Conservation (phyloP, 2,113 vertebrate species). For the Phycodurus eques region DNA sequence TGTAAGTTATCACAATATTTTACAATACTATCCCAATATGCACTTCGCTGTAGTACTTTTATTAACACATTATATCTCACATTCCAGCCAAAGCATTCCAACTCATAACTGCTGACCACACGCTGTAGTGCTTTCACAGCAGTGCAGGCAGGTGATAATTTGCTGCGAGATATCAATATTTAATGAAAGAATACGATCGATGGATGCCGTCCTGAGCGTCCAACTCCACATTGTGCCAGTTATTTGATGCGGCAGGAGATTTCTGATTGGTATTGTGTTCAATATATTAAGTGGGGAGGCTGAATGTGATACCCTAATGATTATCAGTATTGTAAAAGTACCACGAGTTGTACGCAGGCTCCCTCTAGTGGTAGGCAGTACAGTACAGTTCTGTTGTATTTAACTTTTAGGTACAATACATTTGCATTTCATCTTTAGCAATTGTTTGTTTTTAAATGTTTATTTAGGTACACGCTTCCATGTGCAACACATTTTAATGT, state of each 20-base stretch:
- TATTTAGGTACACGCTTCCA: too few species aligned
- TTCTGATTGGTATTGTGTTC: constrained; percentile 22
- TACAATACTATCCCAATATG: neutral
- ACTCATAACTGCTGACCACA: constrained; percentile 19
- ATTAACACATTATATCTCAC: neutral
- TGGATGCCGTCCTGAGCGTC: constrained; percentile 34
- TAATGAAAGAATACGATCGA: constrained; percentile 52
- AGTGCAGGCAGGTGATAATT: constrained; percentile 35
- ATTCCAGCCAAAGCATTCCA: neutral
- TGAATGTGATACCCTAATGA: too few species aligned
- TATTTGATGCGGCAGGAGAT: constrained; percentile 42
- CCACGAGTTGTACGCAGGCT: too few species aligned
- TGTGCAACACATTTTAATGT: too few species aligned
- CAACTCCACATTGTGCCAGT: constrained; percentile 34
- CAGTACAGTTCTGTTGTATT: neutral
- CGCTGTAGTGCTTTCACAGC: constrained; percentile 6
- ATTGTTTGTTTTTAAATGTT: too few species aligned
- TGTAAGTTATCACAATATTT: neutral
- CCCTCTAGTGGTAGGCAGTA: too few species aligned
- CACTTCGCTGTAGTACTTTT: neutral
- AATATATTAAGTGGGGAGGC: constrained; percentile 2
- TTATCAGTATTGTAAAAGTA: too few species aligned
- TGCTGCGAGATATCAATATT: constrained; percentile 43
- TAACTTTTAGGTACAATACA: neutral
- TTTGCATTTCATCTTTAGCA: too few species aligned